These are phyloP conservation scores for Ophioderma brevispina DNA, from an alignment of 35 echinoderm and acorn worm genomes.

Conservation along the genomic window DNA sequence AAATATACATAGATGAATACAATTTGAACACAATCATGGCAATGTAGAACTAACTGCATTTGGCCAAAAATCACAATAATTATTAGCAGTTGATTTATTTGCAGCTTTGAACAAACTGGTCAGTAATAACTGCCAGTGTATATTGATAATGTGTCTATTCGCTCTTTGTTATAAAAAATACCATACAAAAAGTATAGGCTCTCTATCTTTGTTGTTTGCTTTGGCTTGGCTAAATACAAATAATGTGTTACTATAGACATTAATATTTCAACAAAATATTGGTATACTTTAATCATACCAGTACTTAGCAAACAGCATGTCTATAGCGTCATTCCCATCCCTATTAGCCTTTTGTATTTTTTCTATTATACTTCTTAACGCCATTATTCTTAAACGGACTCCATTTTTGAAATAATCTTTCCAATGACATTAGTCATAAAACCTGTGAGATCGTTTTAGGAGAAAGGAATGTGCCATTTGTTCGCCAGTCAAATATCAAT, in stretches of 20 bases:
- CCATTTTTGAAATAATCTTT: background rate
- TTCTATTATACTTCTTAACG: background rate
- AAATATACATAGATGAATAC: too few relatives aligned
- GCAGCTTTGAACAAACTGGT: too few relatives aligned
- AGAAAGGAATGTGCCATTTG: background rate
- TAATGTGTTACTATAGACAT: background rate
- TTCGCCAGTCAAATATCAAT: background rate
- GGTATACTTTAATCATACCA: background rate
- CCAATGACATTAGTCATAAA: background rate
- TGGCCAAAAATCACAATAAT: too few relatives aligned
- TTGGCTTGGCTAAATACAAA: background rate
- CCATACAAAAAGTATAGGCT: background rate
- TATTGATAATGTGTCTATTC: background rate
- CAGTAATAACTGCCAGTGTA: too few relatives aligned
- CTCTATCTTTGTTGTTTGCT: background rate
- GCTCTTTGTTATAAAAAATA: background rate
- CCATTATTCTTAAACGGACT: background rate
- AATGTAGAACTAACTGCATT: too few relatives aligned
- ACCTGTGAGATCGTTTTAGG: background rate
- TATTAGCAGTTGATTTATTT: too few relatives aligned
- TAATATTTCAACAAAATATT: background rate
- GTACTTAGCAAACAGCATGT: background rate
- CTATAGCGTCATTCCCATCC: background rate
- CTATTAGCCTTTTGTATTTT: background rate
- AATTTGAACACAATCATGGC: too few relatives aligned